Conservation (phyloP, 2,888 invertebrate genomes). For the Dasypolia templi region DNA sequence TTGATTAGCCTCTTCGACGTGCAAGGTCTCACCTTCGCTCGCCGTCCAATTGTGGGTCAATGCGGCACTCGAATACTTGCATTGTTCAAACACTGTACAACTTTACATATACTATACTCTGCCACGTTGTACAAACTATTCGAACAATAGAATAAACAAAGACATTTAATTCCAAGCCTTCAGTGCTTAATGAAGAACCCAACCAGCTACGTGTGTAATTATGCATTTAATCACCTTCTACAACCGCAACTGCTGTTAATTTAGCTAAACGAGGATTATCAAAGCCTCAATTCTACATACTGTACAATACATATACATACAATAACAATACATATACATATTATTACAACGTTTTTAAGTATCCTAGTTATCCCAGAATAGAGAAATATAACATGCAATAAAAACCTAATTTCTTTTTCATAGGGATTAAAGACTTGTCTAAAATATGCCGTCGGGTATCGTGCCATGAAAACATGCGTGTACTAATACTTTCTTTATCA, state of each 20-base stretch:
- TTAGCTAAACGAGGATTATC: constrained; percentile 43
- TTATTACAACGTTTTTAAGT: constrained; percentile 36
- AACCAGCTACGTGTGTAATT: constrained; percentile 48
- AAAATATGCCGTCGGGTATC: constrained; percentile 30
- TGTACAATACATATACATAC: constrained; percentile 29
- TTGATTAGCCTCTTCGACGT: constrained; percentile 77
- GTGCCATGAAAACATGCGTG: constrained; percentile 18
- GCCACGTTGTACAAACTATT: constrained; percentile 22
- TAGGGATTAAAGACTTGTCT: constrained; percentile 36
- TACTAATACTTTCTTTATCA: constrained; percentile 36
- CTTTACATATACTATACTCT: constrained; percentile 15
- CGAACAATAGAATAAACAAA: constrained; percentile 50
- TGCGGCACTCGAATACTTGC: constrained; percentile 62
- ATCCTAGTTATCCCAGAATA: constrained; percentile 57
- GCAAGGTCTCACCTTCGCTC: constrained; percentile 74
- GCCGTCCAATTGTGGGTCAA: constrained; percentile 73
- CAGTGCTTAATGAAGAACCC: constrained; percentile 44
- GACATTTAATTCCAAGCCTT: constrained; percentile 37
- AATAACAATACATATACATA: constrained; percentile 30
- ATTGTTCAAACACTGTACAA: constrained; percentile 54
- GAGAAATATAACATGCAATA: constrained; percentile 40
- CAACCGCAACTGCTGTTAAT: constrained; percentile 44
- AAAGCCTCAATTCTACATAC: constrained; percentile 38
- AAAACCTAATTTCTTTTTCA: constrained; percentile 57
- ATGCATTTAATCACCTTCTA: constrained; percentile 50